These are phyloP conservation scores for Paradisaea rubra DNA, from an alignment of 2,113 vertebrate genomes.

Conservation along the genomic window DNA sequence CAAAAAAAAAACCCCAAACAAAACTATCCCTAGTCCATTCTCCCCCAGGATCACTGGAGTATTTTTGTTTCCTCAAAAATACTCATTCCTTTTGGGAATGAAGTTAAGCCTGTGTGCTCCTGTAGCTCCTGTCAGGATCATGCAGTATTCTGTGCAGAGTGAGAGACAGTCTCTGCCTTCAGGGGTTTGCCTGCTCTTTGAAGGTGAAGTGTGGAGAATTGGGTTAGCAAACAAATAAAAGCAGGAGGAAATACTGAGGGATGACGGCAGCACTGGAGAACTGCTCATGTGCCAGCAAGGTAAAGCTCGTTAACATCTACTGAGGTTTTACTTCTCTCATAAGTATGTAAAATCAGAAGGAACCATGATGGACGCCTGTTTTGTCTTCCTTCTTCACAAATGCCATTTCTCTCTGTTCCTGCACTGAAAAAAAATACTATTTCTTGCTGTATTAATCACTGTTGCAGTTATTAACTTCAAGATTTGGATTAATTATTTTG, in stretches of 20 bases:
- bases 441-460: not conserved
- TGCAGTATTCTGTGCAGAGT: not conserved
- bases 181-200: not conserved
- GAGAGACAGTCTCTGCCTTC: not conserved
- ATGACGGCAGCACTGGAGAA: not conserved
- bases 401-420: not conserved
- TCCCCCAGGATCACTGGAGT: not conserved
- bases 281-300: not conserved
- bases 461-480: not conserved
- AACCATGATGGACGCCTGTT: not conserved
- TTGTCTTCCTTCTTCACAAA: not conserved
- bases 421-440: not conserved
- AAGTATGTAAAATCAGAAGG: not conserved
- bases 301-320: not conserved
- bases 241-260: not conserved
- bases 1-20: not conserved
- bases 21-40: not conserved
- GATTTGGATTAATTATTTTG: not conserved
- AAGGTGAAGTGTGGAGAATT: not conserved
- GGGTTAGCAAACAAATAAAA: not conserved
- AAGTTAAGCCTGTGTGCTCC: not conserved
- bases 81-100: not conserved
- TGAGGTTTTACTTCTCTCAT: not conserved
- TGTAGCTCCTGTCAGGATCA: not conserved
- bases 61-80: not conserved